These are phyloP conservation scores for Drosophila neutralis DNA, from an alignment of 2,888 invertebrate species.

Conservation along the genomic window DNA sequence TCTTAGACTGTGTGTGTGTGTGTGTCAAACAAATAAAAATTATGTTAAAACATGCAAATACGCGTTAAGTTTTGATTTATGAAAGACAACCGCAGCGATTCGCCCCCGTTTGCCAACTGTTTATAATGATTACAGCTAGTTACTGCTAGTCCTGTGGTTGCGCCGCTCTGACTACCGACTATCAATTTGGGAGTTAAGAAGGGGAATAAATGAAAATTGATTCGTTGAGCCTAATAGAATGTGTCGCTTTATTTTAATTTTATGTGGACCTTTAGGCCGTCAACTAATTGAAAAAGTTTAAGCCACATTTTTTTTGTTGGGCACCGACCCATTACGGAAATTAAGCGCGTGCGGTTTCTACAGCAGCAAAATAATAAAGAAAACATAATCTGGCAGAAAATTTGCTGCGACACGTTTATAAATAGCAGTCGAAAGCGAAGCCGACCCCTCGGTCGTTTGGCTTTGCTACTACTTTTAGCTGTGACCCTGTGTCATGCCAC, in stretches of 20 bases:
- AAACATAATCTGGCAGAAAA: conserved; percentile 76
- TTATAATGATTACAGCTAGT: conserved; percentile 71
- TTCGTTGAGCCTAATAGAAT: conserved; percentile 71
- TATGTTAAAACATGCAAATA: conserved; percentile 83
- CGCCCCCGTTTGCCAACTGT: conserved; percentile 47
- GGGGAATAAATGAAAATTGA: conserved; percentile 65
- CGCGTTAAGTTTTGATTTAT: conserved; percentile 82
- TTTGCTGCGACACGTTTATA: conserved; percentile 71
- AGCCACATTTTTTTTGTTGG: conserved; percentile 45
- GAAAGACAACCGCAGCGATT: conserved; percentile 56
- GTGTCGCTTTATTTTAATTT: conserved; percentile 48
- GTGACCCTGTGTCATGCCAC: conserved; percentile 49
- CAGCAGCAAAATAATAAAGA: conserved; percentile 61
- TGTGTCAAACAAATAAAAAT: conserved; percentile 78
- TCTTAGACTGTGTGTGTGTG: conserved; percentile 35
- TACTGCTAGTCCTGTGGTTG: conserved; percentile 60
- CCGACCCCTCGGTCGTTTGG: not conserved
- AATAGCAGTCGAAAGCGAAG: conserved; percentile 52
- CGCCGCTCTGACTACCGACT: not conserved
- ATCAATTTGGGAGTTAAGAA: not conserved
- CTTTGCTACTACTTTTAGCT: conserved; percentile 16
- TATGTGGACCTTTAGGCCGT: conserved; percentile 25
- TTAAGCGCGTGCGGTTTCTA: conserved; percentile 72
- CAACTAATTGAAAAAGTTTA: conserved; percentile 76
- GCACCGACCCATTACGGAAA: conserved; percentile 71